Evolutionary conservation across 2,888 invertebrate species (phyloP).

Genomic region (Magallana nippona): DNA sequence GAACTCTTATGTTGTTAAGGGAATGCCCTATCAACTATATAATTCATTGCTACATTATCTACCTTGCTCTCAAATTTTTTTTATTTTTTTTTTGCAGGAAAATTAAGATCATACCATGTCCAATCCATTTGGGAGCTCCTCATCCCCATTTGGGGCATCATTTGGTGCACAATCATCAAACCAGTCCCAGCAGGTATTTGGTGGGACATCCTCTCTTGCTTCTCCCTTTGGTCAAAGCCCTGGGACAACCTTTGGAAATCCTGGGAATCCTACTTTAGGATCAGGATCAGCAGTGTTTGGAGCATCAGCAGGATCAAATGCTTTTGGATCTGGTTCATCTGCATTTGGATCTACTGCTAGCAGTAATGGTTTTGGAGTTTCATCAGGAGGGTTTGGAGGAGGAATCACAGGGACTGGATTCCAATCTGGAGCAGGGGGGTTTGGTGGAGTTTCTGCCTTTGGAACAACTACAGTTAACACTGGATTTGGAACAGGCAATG

Average conservation of each 20-base stretch:
- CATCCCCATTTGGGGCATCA: constrained; percentile 30
- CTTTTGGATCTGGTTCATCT: constrained; percentile 38
- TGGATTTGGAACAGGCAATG: constrained; percentile 41
- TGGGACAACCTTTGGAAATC: neutral
- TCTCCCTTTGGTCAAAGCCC: constrained; percentile 48
- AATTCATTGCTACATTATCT: too few relatives aligned
- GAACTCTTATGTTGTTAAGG: too few relatives aligned
- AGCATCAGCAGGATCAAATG: constrained; percentile 23
- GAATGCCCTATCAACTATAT: too few relatives aligned
- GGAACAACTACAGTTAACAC: neutral
- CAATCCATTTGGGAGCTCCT: constrained; percentile 40
- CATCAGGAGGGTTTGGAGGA: constrained; percentile 10
- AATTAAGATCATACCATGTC: constrained; percentile 10
- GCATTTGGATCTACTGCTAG: neutral
- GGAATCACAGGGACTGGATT: constrained; percentile 32
- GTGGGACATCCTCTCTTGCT: constrained; percentile 1
- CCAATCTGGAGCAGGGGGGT: constrained; percentile 20
- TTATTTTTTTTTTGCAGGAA: too few relatives aligned
- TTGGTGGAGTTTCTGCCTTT: constrained; percentile 32
- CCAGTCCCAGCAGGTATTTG: neutral
- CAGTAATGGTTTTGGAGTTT: constrained; percentile 35
- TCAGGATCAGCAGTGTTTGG: constrained; percentile 34
- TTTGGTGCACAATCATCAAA: neutral
- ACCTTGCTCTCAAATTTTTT: too few relatives aligned
- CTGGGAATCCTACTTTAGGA: constrained; percentile 34